A percentile compares a stretch with the other conserved stretches of the same genome.
phyloP scores from a whole-genome alignment of 2,797 vertebrate genomes.

The Artibeus lituratus region DNA sequence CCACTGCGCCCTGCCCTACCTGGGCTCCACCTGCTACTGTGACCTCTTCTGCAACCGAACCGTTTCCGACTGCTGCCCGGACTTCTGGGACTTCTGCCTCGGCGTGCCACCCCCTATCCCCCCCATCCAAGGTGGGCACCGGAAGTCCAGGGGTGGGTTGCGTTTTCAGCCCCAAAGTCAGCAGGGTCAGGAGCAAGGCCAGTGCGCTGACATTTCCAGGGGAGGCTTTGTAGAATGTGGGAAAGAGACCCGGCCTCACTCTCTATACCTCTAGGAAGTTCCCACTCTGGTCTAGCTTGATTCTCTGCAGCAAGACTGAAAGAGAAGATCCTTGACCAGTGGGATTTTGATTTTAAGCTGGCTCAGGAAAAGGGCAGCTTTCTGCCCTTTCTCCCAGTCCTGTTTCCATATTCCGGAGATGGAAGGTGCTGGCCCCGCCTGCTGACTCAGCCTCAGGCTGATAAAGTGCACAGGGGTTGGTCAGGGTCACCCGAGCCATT shows the following conservation, averaged over 20 bases:
- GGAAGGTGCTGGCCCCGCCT: conserved; percentile 43
- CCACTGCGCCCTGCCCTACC: conserved; percentile 92
- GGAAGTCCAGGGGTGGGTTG: neutral
- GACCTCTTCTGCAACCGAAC: conserved; percentile 99
- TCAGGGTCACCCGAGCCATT: neutral
- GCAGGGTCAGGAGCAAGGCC: neutral
- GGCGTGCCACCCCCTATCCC: conserved; percentile 80
- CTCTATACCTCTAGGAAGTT: neutral
- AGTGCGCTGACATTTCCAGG: neutral
- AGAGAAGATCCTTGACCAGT: neutral
- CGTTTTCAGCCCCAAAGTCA: neutral
- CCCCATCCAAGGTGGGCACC: conserved; percentile 76
- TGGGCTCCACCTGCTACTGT: conserved; percentile 97
- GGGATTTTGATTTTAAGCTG: neutral
- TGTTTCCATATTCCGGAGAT: neutral
- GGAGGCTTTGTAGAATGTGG: neutral
- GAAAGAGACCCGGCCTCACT: neutral
- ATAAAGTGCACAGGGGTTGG: neutral
- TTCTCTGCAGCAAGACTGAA: neutral
- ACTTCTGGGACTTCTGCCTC: conserved; percentile 96
- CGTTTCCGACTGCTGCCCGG: conserved; percentile 96
- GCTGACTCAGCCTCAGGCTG: conserved; percentile 43
- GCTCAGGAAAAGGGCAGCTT: neutral
- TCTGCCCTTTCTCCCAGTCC: conserved; percentile 46
- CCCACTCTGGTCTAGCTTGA: neutral